Evolutionary conservation across 2,113 vertebrate genomes (phyloP).

Genomic region (Dinomys branickii): DNA sequence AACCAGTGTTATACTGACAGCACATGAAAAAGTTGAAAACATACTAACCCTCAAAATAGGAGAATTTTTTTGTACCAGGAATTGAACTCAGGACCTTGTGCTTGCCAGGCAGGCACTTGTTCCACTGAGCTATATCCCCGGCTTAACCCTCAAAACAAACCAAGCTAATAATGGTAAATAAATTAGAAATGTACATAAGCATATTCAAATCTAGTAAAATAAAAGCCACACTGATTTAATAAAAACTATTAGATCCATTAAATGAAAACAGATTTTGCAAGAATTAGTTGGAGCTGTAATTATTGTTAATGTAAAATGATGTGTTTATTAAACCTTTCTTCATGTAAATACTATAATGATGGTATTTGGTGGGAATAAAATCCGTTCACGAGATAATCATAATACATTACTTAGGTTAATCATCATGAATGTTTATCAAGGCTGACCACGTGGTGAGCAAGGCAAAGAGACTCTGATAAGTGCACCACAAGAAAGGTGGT

Average conservation of each 20-base stretch:
- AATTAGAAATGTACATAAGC: background rate
- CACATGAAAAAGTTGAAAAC: slow-evolving; percentile 46
- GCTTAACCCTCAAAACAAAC: slow-evolving; percentile 11
- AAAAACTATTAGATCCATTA: slow-evolving; percentile 33
- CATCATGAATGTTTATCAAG: background rate
- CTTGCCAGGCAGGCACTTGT: too few species aligned
- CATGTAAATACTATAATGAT: background rate
- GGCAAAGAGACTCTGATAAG: background rate
- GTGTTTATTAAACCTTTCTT: slow-evolving; percentile 2
- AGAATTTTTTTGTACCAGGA: too few species aligned
- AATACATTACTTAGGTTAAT: slow-evolving; percentile 21
- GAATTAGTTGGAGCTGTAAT: slow-evolving; percentile 18
- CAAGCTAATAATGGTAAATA: slow-evolving; percentile 4
- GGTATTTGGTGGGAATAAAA: background rate
- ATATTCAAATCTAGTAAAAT: slow-evolving; percentile 40
- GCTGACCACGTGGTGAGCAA: background rate
- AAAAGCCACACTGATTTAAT: background rate
- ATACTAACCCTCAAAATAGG: background rate
- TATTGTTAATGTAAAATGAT: slow-evolving; percentile 46
- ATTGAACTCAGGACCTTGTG: too few species aligned
- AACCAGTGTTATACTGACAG: slow-evolving; percentile 22
- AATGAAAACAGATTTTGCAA: slow-evolving; percentile 32
- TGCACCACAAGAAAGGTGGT: background rate
- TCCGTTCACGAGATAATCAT: slow-evolving; percentile 19
- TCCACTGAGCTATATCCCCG: too few species aligned